Conservation (phyloP, 2,888 invertebrate species). For the Drosophila setosimentum region DNA sequence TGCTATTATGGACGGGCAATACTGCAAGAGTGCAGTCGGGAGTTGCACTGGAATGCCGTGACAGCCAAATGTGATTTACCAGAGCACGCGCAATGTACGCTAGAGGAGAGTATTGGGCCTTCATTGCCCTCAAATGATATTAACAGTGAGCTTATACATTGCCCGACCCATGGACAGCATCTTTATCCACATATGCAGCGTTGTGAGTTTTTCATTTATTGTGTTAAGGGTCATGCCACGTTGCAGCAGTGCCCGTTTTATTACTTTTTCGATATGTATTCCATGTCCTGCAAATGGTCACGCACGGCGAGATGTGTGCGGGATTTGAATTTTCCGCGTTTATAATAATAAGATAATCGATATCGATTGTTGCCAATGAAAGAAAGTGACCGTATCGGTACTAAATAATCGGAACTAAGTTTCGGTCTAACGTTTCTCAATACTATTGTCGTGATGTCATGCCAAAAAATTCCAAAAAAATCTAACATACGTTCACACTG, state of each 20-base stretch:
- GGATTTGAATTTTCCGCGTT: conserved; percentile 66
- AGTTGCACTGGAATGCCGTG: conserved; percentile 83
- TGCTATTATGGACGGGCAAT: conserved; percentile 84
- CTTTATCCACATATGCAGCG: conserved; percentile 83
- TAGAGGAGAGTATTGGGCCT: conserved; percentile 16
- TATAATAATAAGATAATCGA: conserved; percentile 22
- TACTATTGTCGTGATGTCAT: conserved; percentile 41
- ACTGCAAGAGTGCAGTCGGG: conserved; percentile 79
- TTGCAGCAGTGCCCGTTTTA: conserved; percentile 84
- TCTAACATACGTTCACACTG: conserved; percentile 23
- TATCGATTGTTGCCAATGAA: conserved; percentile 8
- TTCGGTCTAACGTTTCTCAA: conserved; percentile 19
- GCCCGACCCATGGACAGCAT: conserved; percentile 81
- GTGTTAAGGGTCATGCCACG: conserved; percentile 83
- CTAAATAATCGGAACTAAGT: conserved; percentile 36
- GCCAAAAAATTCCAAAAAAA: conserved; percentile 32
- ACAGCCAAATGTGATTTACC: conserved; percentile 83
- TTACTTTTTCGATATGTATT: conserved; percentile 80
- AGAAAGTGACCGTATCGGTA: conserved; percentile 40
- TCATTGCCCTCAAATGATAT: conserved; percentile 15
- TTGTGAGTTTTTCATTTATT: conserved; percentile 83
- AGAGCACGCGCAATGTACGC: conserved; percentile 75
- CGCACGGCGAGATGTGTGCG: conserved; percentile 79
- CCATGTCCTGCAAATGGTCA: conserved; percentile 79
- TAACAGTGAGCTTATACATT: conserved; percentile 61